Conservation (phyloP, 2,888 invertebrate species). For the Eristalis tenax region DNA sequence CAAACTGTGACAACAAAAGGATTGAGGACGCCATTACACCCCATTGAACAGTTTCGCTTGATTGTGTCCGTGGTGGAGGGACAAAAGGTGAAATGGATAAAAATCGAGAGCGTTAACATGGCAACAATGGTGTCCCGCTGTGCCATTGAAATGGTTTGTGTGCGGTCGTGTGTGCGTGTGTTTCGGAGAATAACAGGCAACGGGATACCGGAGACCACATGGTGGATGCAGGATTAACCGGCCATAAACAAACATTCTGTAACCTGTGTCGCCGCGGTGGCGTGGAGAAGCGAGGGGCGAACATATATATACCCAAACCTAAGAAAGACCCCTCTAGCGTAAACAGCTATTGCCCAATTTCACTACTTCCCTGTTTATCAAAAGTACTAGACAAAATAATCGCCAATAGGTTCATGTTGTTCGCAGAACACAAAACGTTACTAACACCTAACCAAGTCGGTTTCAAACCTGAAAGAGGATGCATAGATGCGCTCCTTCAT, state of each 20-base stretch:
- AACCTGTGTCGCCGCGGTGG: background rate
- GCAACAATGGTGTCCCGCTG: slow-evolving; percentile 81
- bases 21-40: slow-evolving; percentile 70
- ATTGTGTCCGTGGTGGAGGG: slow-evolving; percentile 42
- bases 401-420: too few relatives aligned
- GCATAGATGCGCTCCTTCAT: too few relatives aligned
- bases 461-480: too few relatives aligned
- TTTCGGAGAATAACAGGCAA: slow-evolving; percentile 50
- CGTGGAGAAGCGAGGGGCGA: background rate
- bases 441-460: too few relatives aligned
- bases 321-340: too few relatives aligned
- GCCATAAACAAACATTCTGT: background rate
- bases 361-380: too few relatives aligned
- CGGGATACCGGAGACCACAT: slow-evolving; percentile 39
- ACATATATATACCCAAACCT: too few relatives aligned
- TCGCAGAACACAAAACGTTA: too few relatives aligned
- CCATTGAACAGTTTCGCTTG: slow-evolving; percentile 63
- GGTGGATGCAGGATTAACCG: slow-evolving; percentile 41
- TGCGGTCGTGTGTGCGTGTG: slow-evolving; percentile 53
- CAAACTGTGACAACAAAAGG: slow-evolving; percentile 64
- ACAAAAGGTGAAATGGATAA: slow-evolving; percentile 42
- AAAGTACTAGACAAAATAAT: too few relatives aligned
- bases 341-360: too few relatives aligned
- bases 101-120: slow-evolving; percentile 80
- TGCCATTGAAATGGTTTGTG: slow-evolving; percentile 80